phyloP scores from a whole-genome alignment of 2,797 vertebrate species.

The Arrhamphus sclerolepis region DNA sequence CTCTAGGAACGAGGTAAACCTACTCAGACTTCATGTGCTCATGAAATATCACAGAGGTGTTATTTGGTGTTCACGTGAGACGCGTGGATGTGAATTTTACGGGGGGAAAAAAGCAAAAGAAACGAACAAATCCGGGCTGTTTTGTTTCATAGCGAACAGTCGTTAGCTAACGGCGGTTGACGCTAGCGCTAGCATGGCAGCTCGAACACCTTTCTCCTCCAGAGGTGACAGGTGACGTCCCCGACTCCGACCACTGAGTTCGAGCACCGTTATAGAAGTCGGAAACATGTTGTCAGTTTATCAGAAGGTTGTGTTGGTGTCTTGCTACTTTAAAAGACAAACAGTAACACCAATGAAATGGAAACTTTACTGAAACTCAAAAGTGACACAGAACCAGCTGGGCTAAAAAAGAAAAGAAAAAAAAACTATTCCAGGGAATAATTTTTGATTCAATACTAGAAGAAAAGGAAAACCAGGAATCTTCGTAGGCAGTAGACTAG shows the following conservation, averaged over 20 bases:
- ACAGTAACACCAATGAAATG: not conserved
- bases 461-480: no score
- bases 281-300: not conserved
- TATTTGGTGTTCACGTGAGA: not conserved
- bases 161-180: constrained; percentile 24
- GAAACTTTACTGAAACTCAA: not conserved
- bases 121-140: not conserved
- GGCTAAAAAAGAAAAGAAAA: no score
- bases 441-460: no score
- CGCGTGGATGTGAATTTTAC: no score
- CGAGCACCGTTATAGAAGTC: constrained; percentile 18
- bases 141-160: constrained; percentile 15
- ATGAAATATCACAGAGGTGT: no score
- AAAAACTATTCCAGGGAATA: not conserved
- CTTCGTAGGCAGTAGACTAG: constrained; percentile 16
- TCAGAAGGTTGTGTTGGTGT: not conserved
- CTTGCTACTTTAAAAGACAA: no score
- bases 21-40: not conserved
- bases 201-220: not conserved
- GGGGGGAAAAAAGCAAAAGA: no score
- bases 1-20: constrained; percentile 52
- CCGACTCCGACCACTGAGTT: not conserved
- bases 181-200: constrained; percentile 47
- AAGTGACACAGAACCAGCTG: not conserved
- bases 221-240: constrained; percentile 17